These are phyloP conservation scores for Gracilinanus agilis DNA, from an alignment of 2,113 vertebrate genomes.

Conservation along the genomic window DNA sequence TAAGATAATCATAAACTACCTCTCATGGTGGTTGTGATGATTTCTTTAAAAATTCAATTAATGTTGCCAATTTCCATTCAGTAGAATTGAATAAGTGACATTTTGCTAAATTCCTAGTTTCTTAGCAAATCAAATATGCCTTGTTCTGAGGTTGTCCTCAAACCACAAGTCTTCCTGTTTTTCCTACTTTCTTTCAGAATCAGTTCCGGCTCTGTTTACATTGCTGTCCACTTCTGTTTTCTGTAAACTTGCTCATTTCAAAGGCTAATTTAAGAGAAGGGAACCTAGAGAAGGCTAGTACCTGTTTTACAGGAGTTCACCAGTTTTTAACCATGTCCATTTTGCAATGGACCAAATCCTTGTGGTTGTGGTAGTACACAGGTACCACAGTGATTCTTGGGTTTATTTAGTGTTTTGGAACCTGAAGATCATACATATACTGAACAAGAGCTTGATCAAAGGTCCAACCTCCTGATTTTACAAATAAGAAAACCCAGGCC, in stretches of 20 bases:
- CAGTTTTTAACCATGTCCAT: background rate
- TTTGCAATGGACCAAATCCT: slow-evolving; percentile 7
- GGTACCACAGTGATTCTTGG: slow-evolving; percentile 24
- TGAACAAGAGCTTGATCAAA: background rate
- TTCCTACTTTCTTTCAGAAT: background rate
- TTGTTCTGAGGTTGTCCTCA: background rate
- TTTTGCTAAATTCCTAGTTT: slow-evolving; percentile 1
- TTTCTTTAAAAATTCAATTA: background rate
- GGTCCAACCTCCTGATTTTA: background rate
- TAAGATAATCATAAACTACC: background rate
- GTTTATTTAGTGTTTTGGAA: slow-evolving; percentile 24
- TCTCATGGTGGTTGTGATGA: background rate
- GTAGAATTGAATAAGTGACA: slow-evolving; percentile 16
- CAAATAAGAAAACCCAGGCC: background rate
- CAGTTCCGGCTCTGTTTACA: background rate
- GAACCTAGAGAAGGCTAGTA: background rate
- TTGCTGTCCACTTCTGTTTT: slow-evolving; percentile 28
- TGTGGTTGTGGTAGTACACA: slow-evolving; percentile 5
- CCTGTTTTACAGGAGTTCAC: background rate
- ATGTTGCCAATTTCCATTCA: background rate
- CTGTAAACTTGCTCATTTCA: background rate
- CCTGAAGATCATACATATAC: background rate
- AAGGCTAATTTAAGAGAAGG: background rate
- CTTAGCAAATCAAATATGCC: background rate
- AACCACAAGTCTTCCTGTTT: background rate